Evolutionary conservation across 2,888 invertebrate genomes (phyloP).

Genomic region (Drosophila nr. fundita): DNA sequence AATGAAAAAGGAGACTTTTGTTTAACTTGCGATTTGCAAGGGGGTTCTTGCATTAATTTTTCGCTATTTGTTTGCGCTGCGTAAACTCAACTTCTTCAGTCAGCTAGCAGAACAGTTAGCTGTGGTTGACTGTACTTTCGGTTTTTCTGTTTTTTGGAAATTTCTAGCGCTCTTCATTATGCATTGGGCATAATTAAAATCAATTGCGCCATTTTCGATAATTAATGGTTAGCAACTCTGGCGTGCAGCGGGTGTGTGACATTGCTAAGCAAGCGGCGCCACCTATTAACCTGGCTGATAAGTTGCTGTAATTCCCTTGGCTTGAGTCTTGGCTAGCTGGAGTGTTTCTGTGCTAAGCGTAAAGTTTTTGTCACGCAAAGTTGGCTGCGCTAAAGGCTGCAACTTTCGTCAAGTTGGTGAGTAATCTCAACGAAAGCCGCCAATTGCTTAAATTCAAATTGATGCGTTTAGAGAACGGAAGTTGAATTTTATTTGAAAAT

Average conservation of each 20-base stretch:
- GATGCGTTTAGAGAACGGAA: not conserved
- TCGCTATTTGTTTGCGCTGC: slow-evolving; percentile 15
- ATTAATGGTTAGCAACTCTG: not conserved
- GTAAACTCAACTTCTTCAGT: not conserved
- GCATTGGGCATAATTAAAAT: not conserved
- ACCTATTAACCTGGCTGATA: slow-evolving; percentile 2
- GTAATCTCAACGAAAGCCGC: not conserved
- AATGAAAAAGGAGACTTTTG: slow-evolving; percentile 52
- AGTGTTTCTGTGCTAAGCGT: slow-evolving; percentile 3
- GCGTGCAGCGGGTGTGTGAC: not conserved
- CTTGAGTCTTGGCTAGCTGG: not conserved
- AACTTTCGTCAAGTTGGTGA: slow-evolving; percentile 9
- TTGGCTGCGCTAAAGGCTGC: slow-evolving; percentile 24
- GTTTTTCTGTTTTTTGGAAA: not conserved
- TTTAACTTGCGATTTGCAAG: slow-evolving; percentile 46
- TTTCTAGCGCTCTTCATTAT: not conserved
- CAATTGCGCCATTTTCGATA: slow-evolving; percentile 37
- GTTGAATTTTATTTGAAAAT: not conserved
- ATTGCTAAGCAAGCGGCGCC: slow-evolving; percentile 14
- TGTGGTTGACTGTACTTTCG: slow-evolving; percentile 11
- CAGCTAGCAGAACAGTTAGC: not conserved
- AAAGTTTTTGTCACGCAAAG: slow-evolving; percentile 3
- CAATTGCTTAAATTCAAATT: slow-evolving; percentile 1
- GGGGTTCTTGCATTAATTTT: slow-evolving; percentile 2
- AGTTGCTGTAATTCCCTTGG: accelerated